phyloP scores from a whole-genome alignment of 1,140 invertebrate genomes.

The Drosophila persimilis region DNA sequence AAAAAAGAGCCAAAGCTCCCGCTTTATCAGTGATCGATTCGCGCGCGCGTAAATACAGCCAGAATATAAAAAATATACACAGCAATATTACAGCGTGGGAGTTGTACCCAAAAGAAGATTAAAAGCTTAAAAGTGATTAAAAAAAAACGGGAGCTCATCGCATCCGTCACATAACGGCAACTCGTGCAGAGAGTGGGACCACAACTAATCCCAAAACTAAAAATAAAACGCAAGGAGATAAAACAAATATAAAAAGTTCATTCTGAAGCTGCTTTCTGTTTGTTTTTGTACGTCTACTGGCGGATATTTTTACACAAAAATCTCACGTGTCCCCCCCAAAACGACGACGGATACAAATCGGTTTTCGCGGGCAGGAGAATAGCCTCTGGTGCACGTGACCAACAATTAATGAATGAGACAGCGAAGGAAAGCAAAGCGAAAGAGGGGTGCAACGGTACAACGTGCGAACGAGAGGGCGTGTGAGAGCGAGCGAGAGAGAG shows the following conservation, averaged over 20 bases:
- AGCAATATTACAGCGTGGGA: constrained; percentile 3
- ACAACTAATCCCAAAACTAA: constrained; percentile 51
- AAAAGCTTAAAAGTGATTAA: not conserved
- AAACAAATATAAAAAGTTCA: constrained; percentile 16
- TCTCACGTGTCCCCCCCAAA: constrained; percentile 42
- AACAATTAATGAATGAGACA: constrained; percentile 55
- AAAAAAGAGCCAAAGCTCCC: constrained; percentile 16
- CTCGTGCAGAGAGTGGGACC: constrained; percentile 10
- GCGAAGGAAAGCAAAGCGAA: not conserved
- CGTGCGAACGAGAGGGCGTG: not conserved
- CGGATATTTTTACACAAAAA: constrained; percentile 30
- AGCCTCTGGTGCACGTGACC: constrained; percentile 57
- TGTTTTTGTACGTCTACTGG: constrained; percentile 2
- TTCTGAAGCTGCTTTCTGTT: constrained; percentile 4
- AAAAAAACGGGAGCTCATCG: constrained; percentile 15
- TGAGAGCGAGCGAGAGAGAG: constrained; percentile 7
- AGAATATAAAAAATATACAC: constrained; percentile 10
- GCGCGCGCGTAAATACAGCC: constrained; percentile 31
- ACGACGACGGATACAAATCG: constrained; percentile 40
- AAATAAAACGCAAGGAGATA: constrained; percentile 45
- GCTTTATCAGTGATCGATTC: constrained; percentile 38
- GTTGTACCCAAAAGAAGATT: constrained; percentile 28
- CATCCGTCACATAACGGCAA: constrained; percentile 29
- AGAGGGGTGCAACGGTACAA: not conserved
- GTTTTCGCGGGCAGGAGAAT: constrained; percentile 26